phyloP scores from a whole-genome alignment of 1,140 invertebrate species.

The Lucilia sericata region DNA sequence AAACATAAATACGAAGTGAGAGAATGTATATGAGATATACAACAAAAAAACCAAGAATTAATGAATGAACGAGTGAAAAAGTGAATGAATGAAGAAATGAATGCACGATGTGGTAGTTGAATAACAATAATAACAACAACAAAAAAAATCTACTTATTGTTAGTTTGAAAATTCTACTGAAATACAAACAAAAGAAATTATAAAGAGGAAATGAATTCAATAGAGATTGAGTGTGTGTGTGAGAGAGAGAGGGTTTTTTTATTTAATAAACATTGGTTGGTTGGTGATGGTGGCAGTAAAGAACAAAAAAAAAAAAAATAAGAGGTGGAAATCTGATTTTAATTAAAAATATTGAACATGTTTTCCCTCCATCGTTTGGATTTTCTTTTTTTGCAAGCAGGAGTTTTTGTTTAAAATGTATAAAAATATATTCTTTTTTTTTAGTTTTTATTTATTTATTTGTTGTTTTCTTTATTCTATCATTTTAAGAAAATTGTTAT shows the following conservation, averaged over 20 bases:
- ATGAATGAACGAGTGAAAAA: neutral
- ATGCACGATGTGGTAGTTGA: neutral
- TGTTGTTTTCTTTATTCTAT: constrained; percentile 19
- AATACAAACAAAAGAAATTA: constrained; percentile 3
- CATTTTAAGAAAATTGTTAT: constrained; percentile 35
- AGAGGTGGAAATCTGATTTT: constrained; percentile 30
- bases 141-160: constrained; percentile 30
- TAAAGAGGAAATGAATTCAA: constrained; percentile 4
- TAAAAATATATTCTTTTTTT: constrained; percentile 9
- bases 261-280: neutral
- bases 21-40: too few relatives aligned
- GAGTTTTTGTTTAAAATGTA: constrained; percentile 14
- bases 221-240: neutral
- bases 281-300: constrained; percentile 20
- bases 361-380: neutral
- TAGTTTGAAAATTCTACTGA: neutral
- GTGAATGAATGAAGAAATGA: neutral
- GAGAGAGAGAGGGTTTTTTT: neutral
- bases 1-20: too few relatives aligned
- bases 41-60: neutral
- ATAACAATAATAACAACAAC: neutral
- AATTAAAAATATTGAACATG: constrained; percentile 16
- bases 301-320: neutral
- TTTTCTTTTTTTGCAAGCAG: constrained; percentile 22
- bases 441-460: neutral